A percentile compares a stretch with the other conserved stretches of the same genome.
Conservation (phyloP, 2,797 vertebrate genomes). For the Rhinichthys osculus region DNA sequence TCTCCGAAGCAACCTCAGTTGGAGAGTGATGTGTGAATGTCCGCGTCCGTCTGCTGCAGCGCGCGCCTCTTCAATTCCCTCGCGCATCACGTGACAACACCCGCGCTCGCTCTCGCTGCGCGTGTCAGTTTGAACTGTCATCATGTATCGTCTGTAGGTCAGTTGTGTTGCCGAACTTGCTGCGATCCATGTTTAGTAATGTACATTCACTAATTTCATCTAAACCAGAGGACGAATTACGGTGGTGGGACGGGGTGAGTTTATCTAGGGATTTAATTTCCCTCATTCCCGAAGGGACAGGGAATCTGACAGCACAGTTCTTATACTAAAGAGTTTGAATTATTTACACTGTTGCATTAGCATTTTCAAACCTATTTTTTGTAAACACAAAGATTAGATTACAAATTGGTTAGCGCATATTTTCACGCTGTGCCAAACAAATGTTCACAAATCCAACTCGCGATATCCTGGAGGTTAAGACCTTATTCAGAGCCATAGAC, state of each 20-base stretch:
- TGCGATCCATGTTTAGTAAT: background rate
- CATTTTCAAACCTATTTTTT: background rate
- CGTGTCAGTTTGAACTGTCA: slow-evolving; percentile 1
- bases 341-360: background rate
- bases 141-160: background rate
- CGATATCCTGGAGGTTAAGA: background rate
- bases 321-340: background rate
- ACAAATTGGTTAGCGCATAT: background rate
- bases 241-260: background rate
- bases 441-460: background rate
- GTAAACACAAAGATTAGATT: slow-evolving; percentile 13
- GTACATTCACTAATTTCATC: background rate
- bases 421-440: slow-evolving; percentile 16
- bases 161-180: background rate
- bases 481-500: too few species aligned
- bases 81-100: slow-evolving; percentile 40
- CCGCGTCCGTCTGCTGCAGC: background rate
- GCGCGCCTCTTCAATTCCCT: slow-evolving; percentile 34
- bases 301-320: background rate
- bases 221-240: background rate
- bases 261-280: background rate
- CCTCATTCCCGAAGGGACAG: background rate
- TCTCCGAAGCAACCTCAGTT: slow-evolving; percentile 1
- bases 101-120: background rate
- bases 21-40: slow-evolving; percentile 14